These are phyloP conservation scores for Microcebus lehilahytsara DNA, from an alignment of 2,113 vertebrate genomes.

Conservation along the genomic window DNA sequence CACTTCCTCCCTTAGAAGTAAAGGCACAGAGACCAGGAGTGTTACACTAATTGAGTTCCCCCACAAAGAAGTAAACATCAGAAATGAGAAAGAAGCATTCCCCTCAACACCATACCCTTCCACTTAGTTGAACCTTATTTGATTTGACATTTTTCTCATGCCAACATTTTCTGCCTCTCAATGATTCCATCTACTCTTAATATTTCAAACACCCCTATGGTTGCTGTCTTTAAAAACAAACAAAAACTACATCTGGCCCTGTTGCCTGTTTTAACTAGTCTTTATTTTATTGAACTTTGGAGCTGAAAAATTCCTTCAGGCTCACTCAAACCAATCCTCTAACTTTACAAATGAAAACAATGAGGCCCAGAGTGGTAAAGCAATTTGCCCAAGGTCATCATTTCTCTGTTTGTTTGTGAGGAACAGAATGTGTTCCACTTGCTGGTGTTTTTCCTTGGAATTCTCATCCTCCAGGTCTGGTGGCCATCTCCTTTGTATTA, in stretches of 20 bases:
- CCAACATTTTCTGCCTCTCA: not conserved
- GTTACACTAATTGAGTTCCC: not conserved
- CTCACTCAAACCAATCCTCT: not conserved
- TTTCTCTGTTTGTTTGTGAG: not conserved
- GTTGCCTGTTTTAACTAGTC: not conserved
- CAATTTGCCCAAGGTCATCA: not conserved
- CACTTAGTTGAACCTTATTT: not conserved
- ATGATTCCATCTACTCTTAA: not conserved
- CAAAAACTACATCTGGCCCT: not conserved
- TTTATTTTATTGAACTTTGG: not conserved
- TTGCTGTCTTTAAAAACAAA: slow-evolving; percentile 14
- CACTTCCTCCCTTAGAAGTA: not conserved
- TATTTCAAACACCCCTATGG: not conserved
- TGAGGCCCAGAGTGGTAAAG: not conserved
- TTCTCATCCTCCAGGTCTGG: not conserved
- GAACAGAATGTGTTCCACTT: not conserved
- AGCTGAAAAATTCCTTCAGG: not conserved
- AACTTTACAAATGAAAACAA: slow-evolving; percentile 17
- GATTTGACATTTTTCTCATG: not conserved
- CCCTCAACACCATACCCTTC: not conserved
- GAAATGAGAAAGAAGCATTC: not conserved
- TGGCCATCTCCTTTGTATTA: not conserved
- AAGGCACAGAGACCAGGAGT: not conserved
- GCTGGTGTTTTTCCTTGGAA: not conserved
- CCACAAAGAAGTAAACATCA: not conserved